phyloP scores from a whole-genome alignment of 1,140 invertebrate genomes.

The Tetragnatha versicolor region DNA sequence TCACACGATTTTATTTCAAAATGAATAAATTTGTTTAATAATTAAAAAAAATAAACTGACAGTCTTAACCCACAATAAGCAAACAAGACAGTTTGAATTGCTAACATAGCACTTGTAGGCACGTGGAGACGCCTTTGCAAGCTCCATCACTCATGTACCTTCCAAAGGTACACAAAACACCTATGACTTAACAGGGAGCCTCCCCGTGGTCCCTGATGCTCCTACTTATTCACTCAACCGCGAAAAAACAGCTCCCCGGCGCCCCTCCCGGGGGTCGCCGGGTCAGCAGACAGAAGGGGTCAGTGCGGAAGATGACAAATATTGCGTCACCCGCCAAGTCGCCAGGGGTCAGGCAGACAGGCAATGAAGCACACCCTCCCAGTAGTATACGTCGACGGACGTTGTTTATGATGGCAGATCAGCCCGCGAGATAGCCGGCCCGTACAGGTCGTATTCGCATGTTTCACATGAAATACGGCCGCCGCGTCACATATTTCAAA shows the following conservation, averaged over 20 bases:
- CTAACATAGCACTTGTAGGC: too few species aligned
- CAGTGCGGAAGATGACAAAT: conserved; percentile 40
- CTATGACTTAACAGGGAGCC: too few species aligned
- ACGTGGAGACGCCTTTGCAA: too few species aligned
- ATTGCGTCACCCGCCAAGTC: conserved; percentile 16
- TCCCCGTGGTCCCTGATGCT: not conserved
- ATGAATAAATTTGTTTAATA: too few species aligned
- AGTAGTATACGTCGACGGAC: conserved; percentile 31
- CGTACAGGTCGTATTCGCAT: conserved; percentile 23
- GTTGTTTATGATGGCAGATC: conserved; percentile 41
- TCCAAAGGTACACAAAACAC: too few species aligned
- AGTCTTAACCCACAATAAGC: too few species aligned
- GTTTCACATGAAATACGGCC: conserved; percentile 28
- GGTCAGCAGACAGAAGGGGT: not conserved
- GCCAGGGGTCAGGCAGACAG: conserved; percentile 29
- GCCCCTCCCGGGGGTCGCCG: not conserved
- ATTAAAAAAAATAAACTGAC: too few species aligned
- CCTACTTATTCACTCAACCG: not conserved
- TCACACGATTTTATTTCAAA: too few species aligned
- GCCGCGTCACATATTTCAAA: conserved; percentile 20
- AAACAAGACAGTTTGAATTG: too few species aligned
- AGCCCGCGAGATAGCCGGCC: conserved; percentile 19
- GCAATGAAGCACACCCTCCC: conserved; percentile 33
- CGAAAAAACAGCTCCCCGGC: not conserved
- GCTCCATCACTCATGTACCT: too few species aligned